Evolutionary conservation across 2,113 vertebrate genomes (phyloP).

Genomic region (Thryonomys swinderianus): DNA sequence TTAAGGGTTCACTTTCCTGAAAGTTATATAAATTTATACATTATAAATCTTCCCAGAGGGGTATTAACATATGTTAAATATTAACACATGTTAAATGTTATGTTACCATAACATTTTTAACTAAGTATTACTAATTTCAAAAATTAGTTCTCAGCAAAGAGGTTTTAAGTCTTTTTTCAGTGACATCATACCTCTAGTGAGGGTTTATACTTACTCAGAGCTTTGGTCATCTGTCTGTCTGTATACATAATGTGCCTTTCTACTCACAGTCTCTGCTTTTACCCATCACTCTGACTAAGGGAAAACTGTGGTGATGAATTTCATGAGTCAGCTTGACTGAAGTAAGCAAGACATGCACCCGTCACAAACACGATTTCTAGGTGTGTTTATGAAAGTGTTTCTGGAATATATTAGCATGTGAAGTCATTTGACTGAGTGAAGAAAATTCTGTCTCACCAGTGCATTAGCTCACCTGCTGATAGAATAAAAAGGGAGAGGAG

Average conservation of each 20-base stretch:
- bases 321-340: background rate
- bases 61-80: background rate
- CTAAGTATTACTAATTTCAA: background rate
- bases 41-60: background rate
- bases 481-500: background rate
- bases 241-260: background rate
- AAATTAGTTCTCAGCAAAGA: background rate
- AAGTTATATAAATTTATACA: background rate
- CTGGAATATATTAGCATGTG: background rate
- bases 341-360: background rate
- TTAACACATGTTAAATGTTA: too few relatives aligned
- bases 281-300: too few relatives aligned
- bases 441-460: background rate
- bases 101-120: background rate
- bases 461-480: background rate
- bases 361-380: background rate
- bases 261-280: background rate
- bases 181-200: background rate
- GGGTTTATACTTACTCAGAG: background rate
- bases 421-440: background rate
- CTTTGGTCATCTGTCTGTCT: background rate
- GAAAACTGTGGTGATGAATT: background rate
- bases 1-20: background rate
- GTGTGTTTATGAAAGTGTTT: background rate
- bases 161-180: background rate